Evolutionary conservation across 2,113 vertebrate species (phyloP).

Genomic region (Podocnemis expansa): DNA sequence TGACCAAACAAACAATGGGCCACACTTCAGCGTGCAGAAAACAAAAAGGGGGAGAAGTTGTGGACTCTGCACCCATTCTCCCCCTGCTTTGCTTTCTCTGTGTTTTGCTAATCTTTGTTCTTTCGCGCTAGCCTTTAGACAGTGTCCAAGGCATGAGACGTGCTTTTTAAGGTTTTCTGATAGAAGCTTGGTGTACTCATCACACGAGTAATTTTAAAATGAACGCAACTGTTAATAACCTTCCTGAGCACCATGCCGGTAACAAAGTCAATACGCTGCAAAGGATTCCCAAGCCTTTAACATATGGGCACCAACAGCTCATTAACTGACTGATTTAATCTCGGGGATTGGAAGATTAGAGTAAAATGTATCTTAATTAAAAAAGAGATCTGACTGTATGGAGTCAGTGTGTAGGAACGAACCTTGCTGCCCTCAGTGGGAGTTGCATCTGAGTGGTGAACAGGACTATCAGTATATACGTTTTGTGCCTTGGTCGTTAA

Average conservation of each 20-base stretch:
- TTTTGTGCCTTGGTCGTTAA: neutral
- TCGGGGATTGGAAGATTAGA: conserved; percentile 64
- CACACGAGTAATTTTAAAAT: neutral
- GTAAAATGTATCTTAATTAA: conserved; percentile 72
- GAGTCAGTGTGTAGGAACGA: neutral
- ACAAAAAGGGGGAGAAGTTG: neutral
- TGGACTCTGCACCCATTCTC: neutral
- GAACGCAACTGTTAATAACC: neutral
- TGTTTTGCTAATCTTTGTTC: conserved; percentile 17
- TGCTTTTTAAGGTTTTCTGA: neutral
- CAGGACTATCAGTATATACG: rapidly evolving
- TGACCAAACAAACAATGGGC: neutral
- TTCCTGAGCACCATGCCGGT: neutral
- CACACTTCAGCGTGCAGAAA: neutral
- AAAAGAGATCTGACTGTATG: conserved; percentile 56
- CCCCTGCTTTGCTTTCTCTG: neutral
- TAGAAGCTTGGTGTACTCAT: neutral
- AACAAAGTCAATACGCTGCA: conserved; percentile 51
- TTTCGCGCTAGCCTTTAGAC: neutral
- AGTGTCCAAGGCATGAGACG: neutral
- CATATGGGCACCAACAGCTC: conserved; percentile 72
- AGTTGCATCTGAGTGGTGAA: neutral
- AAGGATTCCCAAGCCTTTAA: conserved; percentile 57
- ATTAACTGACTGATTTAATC: conserved; percentile 70
- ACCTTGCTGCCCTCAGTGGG: neutral